A percentile compares a stretch with the other conserved stretches of the same genome.
These are phyloP conservation scores for Pangasianodon hypophthalmus DNA, from an alignment of 2,113 vertebrate genomes.

Conservation along the genomic window DNA sequence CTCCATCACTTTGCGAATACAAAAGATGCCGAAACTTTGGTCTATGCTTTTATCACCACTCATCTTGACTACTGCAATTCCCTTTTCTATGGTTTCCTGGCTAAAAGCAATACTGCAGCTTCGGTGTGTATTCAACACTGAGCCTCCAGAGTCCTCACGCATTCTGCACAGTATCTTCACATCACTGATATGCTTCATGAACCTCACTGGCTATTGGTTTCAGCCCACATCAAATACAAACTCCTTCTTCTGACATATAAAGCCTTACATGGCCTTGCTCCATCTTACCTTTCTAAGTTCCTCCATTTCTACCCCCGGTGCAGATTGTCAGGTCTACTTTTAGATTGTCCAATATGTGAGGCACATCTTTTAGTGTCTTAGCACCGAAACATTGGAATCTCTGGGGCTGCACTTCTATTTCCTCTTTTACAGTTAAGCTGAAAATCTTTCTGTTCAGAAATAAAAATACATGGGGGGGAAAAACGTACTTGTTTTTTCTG, in stretches of 20 bases:
- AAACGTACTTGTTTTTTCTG: background rate
- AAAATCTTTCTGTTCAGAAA: background rate
- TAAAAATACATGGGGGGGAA: background rate
- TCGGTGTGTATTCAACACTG: background rate
- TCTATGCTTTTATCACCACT: background rate
- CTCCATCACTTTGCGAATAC: background rate
- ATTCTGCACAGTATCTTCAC: conserved; percentile 3
- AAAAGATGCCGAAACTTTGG: background rate
- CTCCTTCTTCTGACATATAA: background rate
- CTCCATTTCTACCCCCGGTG: background rate
- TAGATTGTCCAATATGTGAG: background rate
- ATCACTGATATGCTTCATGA: conserved; percentile 6
- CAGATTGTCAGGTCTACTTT: background rate
- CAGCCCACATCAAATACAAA: background rate
- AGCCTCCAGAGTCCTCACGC: background rate
- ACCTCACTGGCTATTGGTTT: background rate
- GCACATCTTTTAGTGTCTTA: background rate
- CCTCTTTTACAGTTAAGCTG: background rate
- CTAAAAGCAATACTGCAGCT: conserved; percentile 13
- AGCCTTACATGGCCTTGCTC: background rate
- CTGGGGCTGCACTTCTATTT: background rate
- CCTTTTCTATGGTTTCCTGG: background rate
- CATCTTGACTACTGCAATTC: background rate
- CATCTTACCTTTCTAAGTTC: background rate
- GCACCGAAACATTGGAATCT: background rate